These are phyloP conservation scores for Barnardius zonarius DNA, from an alignment of 2,113 vertebrate species.

Conservation along the genomic window DNA sequence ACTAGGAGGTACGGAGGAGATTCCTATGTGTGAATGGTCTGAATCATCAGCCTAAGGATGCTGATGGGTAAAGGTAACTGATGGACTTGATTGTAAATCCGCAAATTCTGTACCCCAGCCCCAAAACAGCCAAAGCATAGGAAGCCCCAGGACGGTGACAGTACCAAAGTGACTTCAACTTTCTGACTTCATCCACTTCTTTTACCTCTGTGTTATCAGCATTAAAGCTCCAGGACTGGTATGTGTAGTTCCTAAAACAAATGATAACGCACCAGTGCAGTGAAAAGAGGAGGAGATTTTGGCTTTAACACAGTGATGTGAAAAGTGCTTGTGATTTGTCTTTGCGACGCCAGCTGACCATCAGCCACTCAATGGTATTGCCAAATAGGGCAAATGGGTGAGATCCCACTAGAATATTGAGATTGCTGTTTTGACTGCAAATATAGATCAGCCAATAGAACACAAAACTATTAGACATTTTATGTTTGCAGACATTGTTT, in stretches of 20 bases:
- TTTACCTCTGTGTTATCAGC: neutral
- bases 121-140: neutral
- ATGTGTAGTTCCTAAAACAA: neutral
- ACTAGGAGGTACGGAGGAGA: neutral
- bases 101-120: neutral
- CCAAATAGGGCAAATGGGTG: constrained; percentile 14
- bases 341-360: neutral
- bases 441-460: neutral
- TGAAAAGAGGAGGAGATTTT: neutral
- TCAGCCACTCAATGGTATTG: neutral
- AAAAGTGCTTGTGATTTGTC: neutral
- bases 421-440: neutral
- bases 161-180: neutral
- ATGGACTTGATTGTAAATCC: neutral
- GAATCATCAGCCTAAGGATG: neutral
- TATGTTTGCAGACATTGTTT: neutral
- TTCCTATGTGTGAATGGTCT: neutral
- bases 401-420: neutral
- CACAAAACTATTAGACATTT: neutral
- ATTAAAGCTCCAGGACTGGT: neutral
- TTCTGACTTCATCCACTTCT: neutral
- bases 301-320: neutral
- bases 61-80: neutral
- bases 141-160: neutral
- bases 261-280: neutral